A percentile compares a stretch with the other conserved stretches of the same genome.
Evolutionary conservation across 2,888 invertebrate genomes (phyloP).

Genomic region (Imbricaverruca yamaguchii): DNA sequence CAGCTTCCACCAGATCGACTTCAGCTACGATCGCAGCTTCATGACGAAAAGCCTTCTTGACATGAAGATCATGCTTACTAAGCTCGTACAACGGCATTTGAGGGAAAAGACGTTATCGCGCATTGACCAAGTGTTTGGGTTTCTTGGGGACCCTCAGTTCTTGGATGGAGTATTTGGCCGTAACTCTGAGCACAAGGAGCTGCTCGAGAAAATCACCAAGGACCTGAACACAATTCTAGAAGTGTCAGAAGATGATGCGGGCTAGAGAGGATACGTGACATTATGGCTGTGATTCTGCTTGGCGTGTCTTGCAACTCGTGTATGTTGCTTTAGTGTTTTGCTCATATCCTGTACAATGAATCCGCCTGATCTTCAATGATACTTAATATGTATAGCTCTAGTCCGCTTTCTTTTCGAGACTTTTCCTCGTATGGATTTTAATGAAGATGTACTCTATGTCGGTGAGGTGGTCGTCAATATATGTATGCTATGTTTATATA

Average conservation of each 20-base stretch:
- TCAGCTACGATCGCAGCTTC: slow-evolving; percentile 45
- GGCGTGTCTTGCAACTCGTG: too few species aligned
- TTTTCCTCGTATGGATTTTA: too few species aligned
- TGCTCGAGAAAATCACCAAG: slow-evolving; percentile 55
- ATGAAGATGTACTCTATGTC: too few species aligned
- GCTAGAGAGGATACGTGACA: background rate
- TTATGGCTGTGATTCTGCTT: background rate
- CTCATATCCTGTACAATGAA: too few species aligned
- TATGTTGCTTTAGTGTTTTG: too few species aligned
- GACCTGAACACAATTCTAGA: slow-evolving; percentile 51
- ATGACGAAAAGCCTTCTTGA: slow-evolving; percentile 53
- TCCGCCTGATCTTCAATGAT: too few species aligned
- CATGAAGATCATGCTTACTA: slow-evolving; percentile 64
- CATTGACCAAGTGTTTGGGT: slow-evolving; percentile 67
- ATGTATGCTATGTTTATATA: too few species aligned
- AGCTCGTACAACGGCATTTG: slow-evolving; percentile 67
- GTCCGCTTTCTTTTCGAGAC: too few species aligned
- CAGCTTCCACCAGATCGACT: slow-evolving; percentile 49
- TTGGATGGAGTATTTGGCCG: slow-evolving; percentile 56
- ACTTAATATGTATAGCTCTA: too few species aligned
- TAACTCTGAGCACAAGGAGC: slow-evolving; percentile 55
- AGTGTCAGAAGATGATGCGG: background rate
- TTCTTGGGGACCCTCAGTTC: slow-evolving; percentile 55
- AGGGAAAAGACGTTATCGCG: slow-evolving; percentile 75
- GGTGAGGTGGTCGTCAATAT: too few species aligned